These are phyloP conservation scores for Leuciscus idus DNA, from an alignment of 2,113 vertebrate species.

Conservation along the genomic window DNA sequence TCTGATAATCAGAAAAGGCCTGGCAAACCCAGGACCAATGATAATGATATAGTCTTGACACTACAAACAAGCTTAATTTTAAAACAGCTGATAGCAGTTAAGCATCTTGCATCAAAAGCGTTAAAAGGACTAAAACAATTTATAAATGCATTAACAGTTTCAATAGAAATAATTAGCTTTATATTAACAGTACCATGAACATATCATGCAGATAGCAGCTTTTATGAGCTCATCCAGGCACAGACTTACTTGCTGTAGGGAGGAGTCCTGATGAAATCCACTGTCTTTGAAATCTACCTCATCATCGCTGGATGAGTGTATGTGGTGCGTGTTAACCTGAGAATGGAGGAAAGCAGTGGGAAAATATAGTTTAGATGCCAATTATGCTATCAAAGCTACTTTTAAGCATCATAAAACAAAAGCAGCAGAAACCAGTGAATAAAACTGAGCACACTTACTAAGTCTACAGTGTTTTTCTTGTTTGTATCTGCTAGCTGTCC, in stretches of 20 bases:
- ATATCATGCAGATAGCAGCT: neutral
- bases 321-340: conserved; percentile 96
- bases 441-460: conserved; percentile 81
- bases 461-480: conserved; percentile 98
- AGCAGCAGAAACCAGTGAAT: neutral
- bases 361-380: neutral
- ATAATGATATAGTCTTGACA: conserved; percentile 97
- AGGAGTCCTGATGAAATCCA: conserved; percentile 96
- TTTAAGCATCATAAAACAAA: neutral
- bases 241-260: conserved; percentile 95
- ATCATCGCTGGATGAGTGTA: conserved; percentile 98
- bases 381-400: no score
- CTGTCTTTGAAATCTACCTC: conserved; percentile 99
- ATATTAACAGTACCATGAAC: neutral
- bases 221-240: conserved; percentile 39
- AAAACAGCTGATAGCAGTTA: conserved; percentile 61
- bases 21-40: conserved; percentile 99
- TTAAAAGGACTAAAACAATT: neutral
- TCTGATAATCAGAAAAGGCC: conserved; percentile 99
- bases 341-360: conserved; percentile 42
- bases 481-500: conserved; percentile 94
- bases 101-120: neutral
- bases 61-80: conserved; percentile 77
- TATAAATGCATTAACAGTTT: neutral
- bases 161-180: neutral